Evolutionary conservation across 2,888 invertebrate genomes (phyloP).

Genomic region (Helleia helle): DNA sequence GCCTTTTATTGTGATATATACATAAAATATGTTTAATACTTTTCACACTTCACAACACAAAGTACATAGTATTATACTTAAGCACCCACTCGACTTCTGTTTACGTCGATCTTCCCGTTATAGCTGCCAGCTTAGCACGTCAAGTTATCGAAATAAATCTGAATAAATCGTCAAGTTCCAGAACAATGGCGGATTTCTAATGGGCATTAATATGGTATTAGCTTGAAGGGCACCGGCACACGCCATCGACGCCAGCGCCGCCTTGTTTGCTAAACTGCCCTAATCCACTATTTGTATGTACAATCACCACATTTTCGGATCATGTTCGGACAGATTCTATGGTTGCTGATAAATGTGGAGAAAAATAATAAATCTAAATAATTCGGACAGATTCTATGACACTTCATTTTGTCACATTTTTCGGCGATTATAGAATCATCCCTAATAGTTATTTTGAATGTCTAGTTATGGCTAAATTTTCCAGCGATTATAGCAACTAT

Average conservation of each 20-base stretch:
- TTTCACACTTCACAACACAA: too few species aligned
- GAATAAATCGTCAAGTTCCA: slow-evolving; percentile 47
- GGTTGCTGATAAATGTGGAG: background rate
- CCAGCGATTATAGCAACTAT: too few species aligned
- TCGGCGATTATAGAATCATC: too few species aligned
- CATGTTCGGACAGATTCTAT: slow-evolving; percentile 14
- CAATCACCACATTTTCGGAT: slow-evolving; percentile 26
- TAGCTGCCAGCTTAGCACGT: slow-evolving; percentile 48
- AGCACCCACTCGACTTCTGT: slow-evolving; percentile 29
- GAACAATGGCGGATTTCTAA: slow-evolving; percentile 58
- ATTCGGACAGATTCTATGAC: too few species aligned
- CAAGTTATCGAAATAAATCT: slow-evolving; percentile 54
- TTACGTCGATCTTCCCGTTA: slow-evolving; percentile 42
- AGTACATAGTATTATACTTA: too few species aligned
- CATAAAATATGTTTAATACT: too few species aligned
- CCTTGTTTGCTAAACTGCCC: slow-evolving; percentile 75
- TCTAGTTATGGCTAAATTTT: too few species aligned
- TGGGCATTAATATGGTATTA: slow-evolving; percentile 72
- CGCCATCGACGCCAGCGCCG: slow-evolving; percentile 60
- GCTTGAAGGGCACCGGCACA: slow-evolving; percentile 55
- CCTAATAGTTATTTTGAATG: too few species aligned
- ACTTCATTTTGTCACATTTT: too few species aligned
- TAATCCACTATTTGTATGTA: slow-evolving; percentile 69
- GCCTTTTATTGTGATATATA: too few species aligned
- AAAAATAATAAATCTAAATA: too few species aligned